phyloP scores from a whole-genome alignment of 1,140 invertebrate species.

The Hermatobates lingyangjiaoensis region DNA sequence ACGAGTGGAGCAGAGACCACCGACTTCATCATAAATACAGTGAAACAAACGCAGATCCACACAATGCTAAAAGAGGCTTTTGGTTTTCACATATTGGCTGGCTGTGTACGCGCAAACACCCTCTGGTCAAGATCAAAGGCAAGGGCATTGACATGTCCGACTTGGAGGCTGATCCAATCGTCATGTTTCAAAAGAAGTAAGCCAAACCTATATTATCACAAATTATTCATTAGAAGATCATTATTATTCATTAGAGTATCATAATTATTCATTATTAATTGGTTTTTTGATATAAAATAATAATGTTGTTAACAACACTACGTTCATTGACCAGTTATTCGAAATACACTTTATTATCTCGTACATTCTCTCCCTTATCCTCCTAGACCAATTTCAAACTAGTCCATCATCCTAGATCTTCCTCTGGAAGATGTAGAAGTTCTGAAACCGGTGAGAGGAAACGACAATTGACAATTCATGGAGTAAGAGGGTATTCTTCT shows the following conservation, averaged over 20 bases:
- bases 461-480: no score
- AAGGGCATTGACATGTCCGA: constrained; percentile 51
- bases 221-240: background rate
- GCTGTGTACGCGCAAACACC: constrained; percentile 41
- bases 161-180: constrained; percentile 44
- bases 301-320: no score
- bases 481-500: no score
- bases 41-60: constrained; percentile 44
- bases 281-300: no score
- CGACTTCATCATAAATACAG: constrained; percentile 44
- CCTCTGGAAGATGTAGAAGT: no score
- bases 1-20: constrained; percentile 36
- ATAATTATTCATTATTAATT: background rate
- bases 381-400: background rate
- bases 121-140: constrained; percentile 41
- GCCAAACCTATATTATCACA: constrained; percentile 5
- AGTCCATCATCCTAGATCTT: no score
- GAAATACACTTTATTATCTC: background rate
- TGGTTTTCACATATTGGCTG: constrained; percentile 49
- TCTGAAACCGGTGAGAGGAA: no score
- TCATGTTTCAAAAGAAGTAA: constrained; percentile 50
- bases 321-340: background rate
- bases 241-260: background rate
- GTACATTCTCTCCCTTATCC: background rate
- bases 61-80: constrained; percentile 41